Evolutionary conservation across 2,797 vertebrate genomes (phyloP).

Genomic region (Poeciliopsis paucimaculata): DNA sequence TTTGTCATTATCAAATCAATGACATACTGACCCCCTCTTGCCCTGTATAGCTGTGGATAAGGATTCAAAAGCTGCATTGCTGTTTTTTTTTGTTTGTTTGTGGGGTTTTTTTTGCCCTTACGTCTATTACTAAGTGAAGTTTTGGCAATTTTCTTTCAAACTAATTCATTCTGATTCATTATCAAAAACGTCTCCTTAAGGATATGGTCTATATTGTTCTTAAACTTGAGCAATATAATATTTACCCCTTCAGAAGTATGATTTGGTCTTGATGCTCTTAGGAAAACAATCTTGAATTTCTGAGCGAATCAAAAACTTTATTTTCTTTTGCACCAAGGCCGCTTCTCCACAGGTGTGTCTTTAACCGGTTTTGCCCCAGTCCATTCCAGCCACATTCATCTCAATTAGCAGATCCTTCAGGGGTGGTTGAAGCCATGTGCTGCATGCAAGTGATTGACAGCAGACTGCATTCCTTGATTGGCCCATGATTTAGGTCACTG

Average conservation of each 20-base stretch:
- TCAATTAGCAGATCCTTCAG: too few species aligned
- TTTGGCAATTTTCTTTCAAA: not conserved
- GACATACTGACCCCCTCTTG: not conserved
- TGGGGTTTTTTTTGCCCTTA: too few species aligned
- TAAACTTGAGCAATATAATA: not conserved
- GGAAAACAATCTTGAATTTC: not conserved
- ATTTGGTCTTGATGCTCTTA: not conserved
- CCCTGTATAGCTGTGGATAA: too few species aligned
- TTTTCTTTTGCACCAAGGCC: not conserved
- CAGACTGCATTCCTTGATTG: too few species aligned
- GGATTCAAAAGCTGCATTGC: too few species aligned
- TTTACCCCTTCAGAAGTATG: not conserved
- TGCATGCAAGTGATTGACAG: too few species aligned
- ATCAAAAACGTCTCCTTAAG: not conserved
- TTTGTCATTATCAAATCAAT: not conserved
- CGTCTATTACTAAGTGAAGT: not conserved
- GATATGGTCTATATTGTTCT: not conserved
- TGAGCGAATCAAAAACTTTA: not conserved
- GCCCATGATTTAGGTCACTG: too few species aligned
- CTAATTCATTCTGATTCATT: not conserved
- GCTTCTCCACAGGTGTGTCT: too few species aligned
- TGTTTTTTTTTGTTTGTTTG: too few species aligned
- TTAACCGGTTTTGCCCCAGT: too few species aligned
- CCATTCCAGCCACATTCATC: too few species aligned
- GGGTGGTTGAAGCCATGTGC: too few species aligned